Conservation (phyloP, 2,888 invertebrate genomes). For the Agapostemon virescens region DNA sequence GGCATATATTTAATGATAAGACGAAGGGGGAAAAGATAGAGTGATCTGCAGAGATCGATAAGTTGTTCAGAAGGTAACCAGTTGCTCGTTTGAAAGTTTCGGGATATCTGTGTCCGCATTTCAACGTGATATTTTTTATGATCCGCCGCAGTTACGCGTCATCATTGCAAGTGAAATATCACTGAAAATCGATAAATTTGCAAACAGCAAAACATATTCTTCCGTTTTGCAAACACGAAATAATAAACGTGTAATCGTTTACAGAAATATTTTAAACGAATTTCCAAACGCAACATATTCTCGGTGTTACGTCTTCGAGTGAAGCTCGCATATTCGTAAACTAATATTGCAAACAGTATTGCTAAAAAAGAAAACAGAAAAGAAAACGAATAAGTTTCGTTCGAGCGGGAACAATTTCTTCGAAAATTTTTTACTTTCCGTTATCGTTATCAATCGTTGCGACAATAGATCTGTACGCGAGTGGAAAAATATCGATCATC, state of each 20-base stretch:
- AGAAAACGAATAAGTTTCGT: neutral
- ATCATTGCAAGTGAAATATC: neutral
- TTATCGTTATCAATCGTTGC: neutral
- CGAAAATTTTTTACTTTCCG: neutral
- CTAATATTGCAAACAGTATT: neutral
- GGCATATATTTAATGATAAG: constrained; percentile 57
- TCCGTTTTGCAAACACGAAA: neutral
- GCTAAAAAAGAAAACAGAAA: neutral
- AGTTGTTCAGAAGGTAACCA: constrained; percentile 42
- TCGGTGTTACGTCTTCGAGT: neutral
- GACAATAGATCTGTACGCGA: neutral
- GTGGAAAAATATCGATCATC: neutral
- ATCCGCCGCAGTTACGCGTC: neutral
- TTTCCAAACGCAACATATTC: neutral
- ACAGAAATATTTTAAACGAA: neutral
- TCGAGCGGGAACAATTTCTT: neutral
- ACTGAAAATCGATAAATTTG: neutral
- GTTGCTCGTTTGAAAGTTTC: constrained; percentile 38
- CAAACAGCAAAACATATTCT: neutral
- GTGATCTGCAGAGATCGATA: constrained; percentile 29
- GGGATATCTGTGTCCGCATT: constrained; percentile 8
- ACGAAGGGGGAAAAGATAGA: constrained; percentile 21
- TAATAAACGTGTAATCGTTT: neutral
- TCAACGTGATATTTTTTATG: neutral
- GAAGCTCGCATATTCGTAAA: neutral